Conservation (phyloP, 2,113 vertebrate species). For the Salvelinus fontinalis region DNA sequence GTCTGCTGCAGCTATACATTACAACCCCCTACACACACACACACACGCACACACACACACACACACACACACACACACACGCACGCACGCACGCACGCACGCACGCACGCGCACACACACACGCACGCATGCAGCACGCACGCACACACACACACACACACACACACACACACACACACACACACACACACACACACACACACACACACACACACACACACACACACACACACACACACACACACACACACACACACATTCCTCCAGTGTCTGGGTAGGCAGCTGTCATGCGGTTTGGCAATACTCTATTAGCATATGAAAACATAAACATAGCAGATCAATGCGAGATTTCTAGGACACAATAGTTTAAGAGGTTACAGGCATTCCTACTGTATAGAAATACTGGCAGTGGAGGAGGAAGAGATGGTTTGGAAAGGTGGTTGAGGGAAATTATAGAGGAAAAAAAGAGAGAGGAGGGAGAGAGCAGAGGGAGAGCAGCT, state of each 20-base stretch:
- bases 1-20: slow-evolving; percentile 41
- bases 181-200: not conserved
- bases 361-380: not conserved
- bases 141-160: not conserved
- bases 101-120: not conserved
- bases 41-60: not conserved
- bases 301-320: not conserved
- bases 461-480: slow-evolving; percentile 23
- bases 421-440: not conserved
- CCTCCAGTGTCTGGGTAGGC: slow-evolving; percentile 6
- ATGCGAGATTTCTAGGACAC: not conserved
- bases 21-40: slow-evolving; percentile 18
- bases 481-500: slow-evolving; percentile 22
- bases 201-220: not conserved
- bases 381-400: slow-evolving; percentile 17
- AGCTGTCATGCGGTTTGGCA: not conserved
- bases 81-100: not conserved
- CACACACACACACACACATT: not conserved
- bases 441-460: not conserved
- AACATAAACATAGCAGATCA: slow-evolving; percentile 2
- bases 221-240: slow-evolving; percentile 8
- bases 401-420: slow-evolving; percentile 12
- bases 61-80: slow-evolving; percentile 23
- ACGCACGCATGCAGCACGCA: not conserved
- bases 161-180: not conserved